Base-by-base conservation (phyloP, 2,113 vertebrate species). In the Vimba vimba region DNA sequence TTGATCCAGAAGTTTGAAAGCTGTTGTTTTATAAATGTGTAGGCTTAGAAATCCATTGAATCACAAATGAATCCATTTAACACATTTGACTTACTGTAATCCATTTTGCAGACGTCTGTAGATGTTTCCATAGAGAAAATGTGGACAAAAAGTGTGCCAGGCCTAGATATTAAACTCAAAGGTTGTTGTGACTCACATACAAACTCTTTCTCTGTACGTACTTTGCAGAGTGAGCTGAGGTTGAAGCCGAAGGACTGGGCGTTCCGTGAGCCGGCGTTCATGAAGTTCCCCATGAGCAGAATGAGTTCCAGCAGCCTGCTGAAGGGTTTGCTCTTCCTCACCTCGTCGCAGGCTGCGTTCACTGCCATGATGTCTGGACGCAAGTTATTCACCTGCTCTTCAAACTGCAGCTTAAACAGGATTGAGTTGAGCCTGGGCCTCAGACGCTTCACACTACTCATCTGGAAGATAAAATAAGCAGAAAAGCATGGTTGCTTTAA, bases 161-260 rank as follows among this genome's bases (percentile, higher is more conserved):
- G 7, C 30, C 36, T 43, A n/a, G 52, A 60, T n/a, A 62, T 45
- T 7, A 30, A 27, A 17, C 45, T 36, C 30, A 39, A 78, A 10
- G n/a, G 39, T 17, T 17, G 45, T 6, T 55, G 52, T 59, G 21
- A 79, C 19, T 13, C 15, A 21, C 5, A 27, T 5, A 77, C 75
- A n/a, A 59, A 23, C 2, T 47, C 30, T 45, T 19, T n/a, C 45
- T 71, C 79, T 68, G 11, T 27, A 52, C 68, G 95, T 92, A 99
- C 97, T 97, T 99, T 99, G 93, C 98, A 99, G 55, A 99, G 95
- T 27, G 98, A 99, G 91, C 96, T 97, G 90, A 99, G 97, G 95
- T 97, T 96, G 90, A 96, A 99, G 91, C 98, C 98, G 78, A 95
- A 99, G 27, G 97, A 97, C 92, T 97, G 97, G 79, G 97, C 98